Conservation (phyloP, 2,113 vertebrate genomes). For the Pyrgilauda ruficollis region DNA sequence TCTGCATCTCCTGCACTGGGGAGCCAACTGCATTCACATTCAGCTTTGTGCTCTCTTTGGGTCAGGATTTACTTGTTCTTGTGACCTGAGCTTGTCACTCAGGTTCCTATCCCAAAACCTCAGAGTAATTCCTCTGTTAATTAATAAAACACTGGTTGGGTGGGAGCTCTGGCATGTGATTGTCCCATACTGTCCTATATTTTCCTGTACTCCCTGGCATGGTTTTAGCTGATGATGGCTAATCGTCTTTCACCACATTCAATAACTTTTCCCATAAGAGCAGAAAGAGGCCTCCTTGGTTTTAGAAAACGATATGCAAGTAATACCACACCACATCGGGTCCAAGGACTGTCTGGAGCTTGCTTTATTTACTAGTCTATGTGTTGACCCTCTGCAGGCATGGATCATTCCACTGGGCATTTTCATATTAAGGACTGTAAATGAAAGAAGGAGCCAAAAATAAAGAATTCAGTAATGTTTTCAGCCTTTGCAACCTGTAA, state of each 20-base stretch:
- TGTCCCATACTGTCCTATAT: neutral
- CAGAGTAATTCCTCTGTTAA: neutral
- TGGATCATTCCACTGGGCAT: neutral
- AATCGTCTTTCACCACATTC: neutral
- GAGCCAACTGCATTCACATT: neutral
- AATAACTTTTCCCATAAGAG: neutral
- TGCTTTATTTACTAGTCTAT: neutral
- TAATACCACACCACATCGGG: neutral
- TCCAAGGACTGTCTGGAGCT: neutral
- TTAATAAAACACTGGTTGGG: fast-evolving
- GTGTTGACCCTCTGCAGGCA: neutral
- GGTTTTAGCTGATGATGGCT: neutral
- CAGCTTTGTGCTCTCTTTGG: neutral
- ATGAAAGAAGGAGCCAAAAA: neutral
- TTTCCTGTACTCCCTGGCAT: neutral
- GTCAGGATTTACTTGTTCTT: neutral
- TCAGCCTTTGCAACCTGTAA: neutral
- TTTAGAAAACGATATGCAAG: neutral
- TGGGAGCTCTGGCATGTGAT: neutral
- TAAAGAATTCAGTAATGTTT: neutral
- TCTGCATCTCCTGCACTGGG: neutral
- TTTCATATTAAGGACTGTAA: neutral
- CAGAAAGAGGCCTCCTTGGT: neutral
- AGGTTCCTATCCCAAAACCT: neutral
- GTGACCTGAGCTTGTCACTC: neutral